A percentile compares a stretch with the other conserved stretches of the same genome.
Conservation (phyloP, 2,113 vertebrate genomes). For the Hippocampus barbouri region DNA sequence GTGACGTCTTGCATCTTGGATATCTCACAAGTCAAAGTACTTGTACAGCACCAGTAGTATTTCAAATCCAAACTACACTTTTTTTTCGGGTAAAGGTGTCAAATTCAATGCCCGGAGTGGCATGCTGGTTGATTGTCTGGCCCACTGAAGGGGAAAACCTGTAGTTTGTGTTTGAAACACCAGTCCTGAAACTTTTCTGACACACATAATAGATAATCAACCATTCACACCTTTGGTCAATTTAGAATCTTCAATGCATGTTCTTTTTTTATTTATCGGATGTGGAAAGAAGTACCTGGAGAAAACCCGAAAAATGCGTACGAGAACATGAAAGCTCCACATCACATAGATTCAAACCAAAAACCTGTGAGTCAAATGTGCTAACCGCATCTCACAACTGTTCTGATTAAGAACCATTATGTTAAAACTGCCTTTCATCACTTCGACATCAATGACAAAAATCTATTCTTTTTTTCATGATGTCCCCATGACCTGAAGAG, state of each 20-base stretch:
- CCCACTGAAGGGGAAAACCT: neutral
- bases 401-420: neutral
- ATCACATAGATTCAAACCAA: neutral
- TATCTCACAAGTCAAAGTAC: no score
- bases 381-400: neutral
- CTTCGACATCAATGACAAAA: neutral
- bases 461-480: neutral
- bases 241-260: neutral
- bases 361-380: neutral
- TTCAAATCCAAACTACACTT: no score
- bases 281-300: neutral
- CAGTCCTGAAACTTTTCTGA: neutral
- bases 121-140: neutral
- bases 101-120: neutral
- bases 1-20: no score
- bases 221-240: neutral
- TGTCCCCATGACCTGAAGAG: neutral
- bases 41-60: no score
- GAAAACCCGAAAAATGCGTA: neutral
- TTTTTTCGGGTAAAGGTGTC: no score
- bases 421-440: neutral
- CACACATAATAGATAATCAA: neutral
- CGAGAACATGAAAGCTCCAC: no score
- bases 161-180: neutral
- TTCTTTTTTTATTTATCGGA: no score